Evolutionary conservation across 2,113 vertebrate genomes (phyloP), one percentile per base, ranked within the genome.

Genomic region (Brachyhypopomus gauderio): DNA sequence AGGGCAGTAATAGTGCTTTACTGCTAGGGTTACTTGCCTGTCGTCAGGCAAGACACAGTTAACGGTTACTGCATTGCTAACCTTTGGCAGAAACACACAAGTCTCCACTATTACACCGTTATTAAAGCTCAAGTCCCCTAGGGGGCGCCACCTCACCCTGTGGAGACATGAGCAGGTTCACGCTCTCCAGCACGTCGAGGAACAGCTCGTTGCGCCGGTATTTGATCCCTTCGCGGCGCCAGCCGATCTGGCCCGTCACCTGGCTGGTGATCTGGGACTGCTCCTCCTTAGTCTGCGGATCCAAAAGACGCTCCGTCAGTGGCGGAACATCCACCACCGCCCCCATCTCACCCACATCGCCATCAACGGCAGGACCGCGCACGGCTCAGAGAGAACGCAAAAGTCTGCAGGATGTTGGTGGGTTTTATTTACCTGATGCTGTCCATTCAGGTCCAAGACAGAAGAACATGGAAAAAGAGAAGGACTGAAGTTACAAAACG

Each of bases 191-290:
- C 25, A 99, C 98, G 55, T 99, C 98, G 88, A 99, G 92, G 88
- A 99, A 99, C 62, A 99, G 96, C 84, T 99, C 98, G 7, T 99
- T 99, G 78, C 97, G 96, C 73, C 98, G 97, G 83, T 99, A 99
- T 77, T 99, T 99, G 93, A 99, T 99, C 84, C 98, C 98, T 89
- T 99, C 97, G 0, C 97, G 96, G 77, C 98, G 94, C 98, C 98
- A 99, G 85, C 98, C 98, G 25, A 99, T 99, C 92, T 99, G 98
- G 22, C 98, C 98, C 0, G 98, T 99, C 91, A 99, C 98, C 92
- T 99, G 98, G 91, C 97, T 99, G 79, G 98, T 99, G 93, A 99
- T 99, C 94, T 99, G 98, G 81, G 97, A 98, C 90, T 99, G 98
- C 77, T 99, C 98, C 90, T 99, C 98, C 90, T 99, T 99, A 81